phyloP scores from a whole-genome alignment of 2,113 vertebrate genomes.

The Empidonax traillii region DNA sequence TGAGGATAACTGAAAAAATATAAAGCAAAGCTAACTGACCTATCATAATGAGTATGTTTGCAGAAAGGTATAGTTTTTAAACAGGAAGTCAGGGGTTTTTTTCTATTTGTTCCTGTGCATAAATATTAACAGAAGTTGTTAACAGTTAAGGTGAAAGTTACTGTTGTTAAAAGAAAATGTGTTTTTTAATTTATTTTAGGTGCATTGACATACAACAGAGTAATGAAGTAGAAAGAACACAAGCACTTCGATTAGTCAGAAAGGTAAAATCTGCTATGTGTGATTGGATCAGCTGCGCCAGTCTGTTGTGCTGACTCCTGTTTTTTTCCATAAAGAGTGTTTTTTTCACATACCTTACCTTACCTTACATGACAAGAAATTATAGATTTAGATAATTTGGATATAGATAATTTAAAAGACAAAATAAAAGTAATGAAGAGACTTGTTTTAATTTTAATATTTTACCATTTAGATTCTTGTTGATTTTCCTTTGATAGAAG shows the following conservation, averaged over 20 bases:
- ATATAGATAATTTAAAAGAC: neutral
- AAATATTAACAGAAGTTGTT: neutral
- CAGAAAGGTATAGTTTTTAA: neutral
- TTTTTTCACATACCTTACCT: neutral
- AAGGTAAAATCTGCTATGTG: constrained; percentile 79
- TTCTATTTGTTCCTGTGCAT: neutral
- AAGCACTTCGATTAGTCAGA: constrained; percentile 95
- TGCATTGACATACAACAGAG: constrained; percentile 99
- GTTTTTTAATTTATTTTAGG: constrained; percentile 70
- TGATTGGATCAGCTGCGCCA: neutral
- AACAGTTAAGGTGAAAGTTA: neutral
- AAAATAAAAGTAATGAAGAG: neutral
- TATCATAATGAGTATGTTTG: neutral
- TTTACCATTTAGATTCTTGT: neutral
- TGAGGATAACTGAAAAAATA: neutral
- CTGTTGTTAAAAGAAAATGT: neutral
- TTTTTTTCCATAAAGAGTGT: neutral
- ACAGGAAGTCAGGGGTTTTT: rapidly evolving
- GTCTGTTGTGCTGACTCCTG: neutral
- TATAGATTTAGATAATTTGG: neutral
- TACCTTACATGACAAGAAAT: neutral
- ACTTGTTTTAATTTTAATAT: neutral
- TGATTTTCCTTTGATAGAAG: neutral
- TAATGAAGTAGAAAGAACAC: constrained; percentile 98
- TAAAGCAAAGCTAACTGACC: neutral